These are phyloP conservation scores for Ommatoiulus sabulosus DNA, from an alignment of 2,888 invertebrate genomes.

Conservation along the genomic window DNA sequence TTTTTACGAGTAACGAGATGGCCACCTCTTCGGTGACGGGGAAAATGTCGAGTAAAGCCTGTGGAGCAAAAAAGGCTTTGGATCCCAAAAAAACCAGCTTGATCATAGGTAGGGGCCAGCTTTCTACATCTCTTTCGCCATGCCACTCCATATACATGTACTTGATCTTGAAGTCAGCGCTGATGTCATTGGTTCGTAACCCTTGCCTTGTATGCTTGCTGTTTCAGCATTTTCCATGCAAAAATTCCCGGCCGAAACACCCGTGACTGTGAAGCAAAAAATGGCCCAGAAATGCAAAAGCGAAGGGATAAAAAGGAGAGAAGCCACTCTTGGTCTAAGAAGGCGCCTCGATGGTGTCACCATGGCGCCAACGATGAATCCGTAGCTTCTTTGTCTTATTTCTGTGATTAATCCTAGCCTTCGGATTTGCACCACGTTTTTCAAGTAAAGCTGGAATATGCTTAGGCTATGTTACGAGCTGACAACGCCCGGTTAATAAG, in stretches of 20 bases:
- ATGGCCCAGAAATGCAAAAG: slow-evolving; percentile 55
- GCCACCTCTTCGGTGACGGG: slow-evolving; percentile 54
- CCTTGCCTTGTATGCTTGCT: slow-evolving; percentile 40
- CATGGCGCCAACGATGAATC: not conserved
- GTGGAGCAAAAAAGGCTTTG: slow-evolving; percentile 53
- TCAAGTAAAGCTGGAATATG: not conserved
- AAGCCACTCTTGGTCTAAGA: slow-evolving; percentile 10
- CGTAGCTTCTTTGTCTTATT: not conserved
- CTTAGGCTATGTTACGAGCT: not conserved
- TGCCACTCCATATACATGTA: not conserved
- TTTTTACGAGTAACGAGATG: slow-evolving; percentile 49
- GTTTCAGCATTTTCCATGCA: slow-evolving; percentile 44
- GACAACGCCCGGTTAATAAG: no score
- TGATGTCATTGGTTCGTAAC: not conserved
- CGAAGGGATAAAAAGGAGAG: slow-evolving; percentile 38
- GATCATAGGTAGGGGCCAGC: slow-evolving; percentile 51
- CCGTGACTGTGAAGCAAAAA: slow-evolving; percentile 39
- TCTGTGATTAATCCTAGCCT: slow-evolving; percentile 7
- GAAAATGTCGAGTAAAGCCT: slow-evolving; percentile 47
- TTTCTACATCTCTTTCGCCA: slow-evolving; percentile 15
- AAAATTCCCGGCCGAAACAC: slow-evolving; percentile 44
- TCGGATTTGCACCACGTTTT: slow-evolving; percentile 16
- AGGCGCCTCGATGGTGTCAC: not conserved
- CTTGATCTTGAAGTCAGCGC: not conserved
- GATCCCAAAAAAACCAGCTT: slow-evolving; percentile 51